Evolutionary conservation across 2,113 vertebrate species (phyloP), one percentile per base, ranked within the genome.

Genomic region (Piaya cayana): DNA sequence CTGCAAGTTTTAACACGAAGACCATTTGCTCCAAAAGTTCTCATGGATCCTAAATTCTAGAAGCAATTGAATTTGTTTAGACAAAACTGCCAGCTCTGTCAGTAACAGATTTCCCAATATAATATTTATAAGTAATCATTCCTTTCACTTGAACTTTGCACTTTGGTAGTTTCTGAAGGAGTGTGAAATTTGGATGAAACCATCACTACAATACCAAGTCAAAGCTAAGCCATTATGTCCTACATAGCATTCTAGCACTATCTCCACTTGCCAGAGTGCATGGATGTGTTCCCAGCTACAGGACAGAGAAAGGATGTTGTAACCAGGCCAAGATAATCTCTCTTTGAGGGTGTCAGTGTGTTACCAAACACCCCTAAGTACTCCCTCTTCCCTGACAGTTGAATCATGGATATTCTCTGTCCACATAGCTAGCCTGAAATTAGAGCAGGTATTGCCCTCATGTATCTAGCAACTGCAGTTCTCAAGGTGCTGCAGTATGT

Each of bases 321-420:
- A 36, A 43, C 11, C 19, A 53, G 22, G 21, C 17, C n/a, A 60
- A 60, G 45, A 68, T 26, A 1, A 0, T 16, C 32, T 36, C 30
- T 1, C 32, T 36, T 22, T 1, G 0, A 55, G 30, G 36, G 26
- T 23, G 36, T 23, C 49, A n/a, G 13, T 7, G 7, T 42, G 19
- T 74, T 42, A 55, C 9, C 26, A 42, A 80, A 81, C 8, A 16
- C 19, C 26, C 21, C 30, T 4, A 19, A 49, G 32, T 15, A n/a
- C 15, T 56, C 19, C 11, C 21, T 43, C 69, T 49, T 69, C 30
- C 30, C 37, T 12, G 29, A 30, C 77, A 64, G n/a, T 34, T 92
- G 36, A 25, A 42, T 18, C 26, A n/a, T 1, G 6, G 18, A 3
- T 36, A 55, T 36, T 23, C 30, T 72, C 45, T 32, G 23, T 8